These are phyloP conservation scores for Oryzias javanicus DNA, from an alignment of 2,113 vertebrate genomes.

Conservation along the genomic window DNA sequence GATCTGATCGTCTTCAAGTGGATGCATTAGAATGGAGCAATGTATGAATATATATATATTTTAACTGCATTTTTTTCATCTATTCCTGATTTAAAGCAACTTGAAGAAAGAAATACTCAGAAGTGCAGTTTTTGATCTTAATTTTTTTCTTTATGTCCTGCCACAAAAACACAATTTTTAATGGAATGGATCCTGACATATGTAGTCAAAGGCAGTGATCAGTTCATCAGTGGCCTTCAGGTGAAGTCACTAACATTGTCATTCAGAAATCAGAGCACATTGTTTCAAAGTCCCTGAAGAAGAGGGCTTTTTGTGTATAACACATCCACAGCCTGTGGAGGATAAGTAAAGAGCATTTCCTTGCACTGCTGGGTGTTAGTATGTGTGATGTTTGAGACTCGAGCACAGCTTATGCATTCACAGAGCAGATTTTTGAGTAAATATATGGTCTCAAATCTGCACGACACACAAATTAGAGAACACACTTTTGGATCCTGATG, in stretches of 20 bases:
- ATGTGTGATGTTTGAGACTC: conserved; percentile 25
- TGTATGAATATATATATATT: too few relatives aligned
- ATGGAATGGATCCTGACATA: too few relatives aligned
- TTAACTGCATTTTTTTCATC: too few relatives aligned
- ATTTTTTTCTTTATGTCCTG: too few relatives aligned
- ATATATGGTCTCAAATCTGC: conserved; percentile 47
- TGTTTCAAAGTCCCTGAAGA: too few relatives aligned
- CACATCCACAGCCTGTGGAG: conserved; percentile 16
- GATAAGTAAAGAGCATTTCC: conserved; percentile 17
- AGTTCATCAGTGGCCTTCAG: conserved; percentile 17
- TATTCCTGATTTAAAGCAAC: too few relatives aligned
- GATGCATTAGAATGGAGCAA: too few relatives aligned
- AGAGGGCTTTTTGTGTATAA: not conserved
- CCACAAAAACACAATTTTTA: too few relatives aligned
- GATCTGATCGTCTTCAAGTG: too few relatives aligned
- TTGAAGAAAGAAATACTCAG: too few relatives aligned
- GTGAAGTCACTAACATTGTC: conserved; percentile 12
- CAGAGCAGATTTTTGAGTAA: conserved; percentile 42
- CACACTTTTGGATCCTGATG: conserved; percentile 45
- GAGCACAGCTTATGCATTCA: conserved; percentile 37
- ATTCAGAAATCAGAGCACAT: too few relatives aligned
- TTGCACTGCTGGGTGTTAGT: not conserved
- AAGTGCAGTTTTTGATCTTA: too few relatives aligned
- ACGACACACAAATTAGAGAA: conserved; percentile 16
- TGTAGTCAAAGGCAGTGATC: not conserved